These are phyloP conservation scores for Empidonax alnorum DNA, from an alignment of 2,113 vertebrate genomes.

Conservation along the genomic window DNA sequence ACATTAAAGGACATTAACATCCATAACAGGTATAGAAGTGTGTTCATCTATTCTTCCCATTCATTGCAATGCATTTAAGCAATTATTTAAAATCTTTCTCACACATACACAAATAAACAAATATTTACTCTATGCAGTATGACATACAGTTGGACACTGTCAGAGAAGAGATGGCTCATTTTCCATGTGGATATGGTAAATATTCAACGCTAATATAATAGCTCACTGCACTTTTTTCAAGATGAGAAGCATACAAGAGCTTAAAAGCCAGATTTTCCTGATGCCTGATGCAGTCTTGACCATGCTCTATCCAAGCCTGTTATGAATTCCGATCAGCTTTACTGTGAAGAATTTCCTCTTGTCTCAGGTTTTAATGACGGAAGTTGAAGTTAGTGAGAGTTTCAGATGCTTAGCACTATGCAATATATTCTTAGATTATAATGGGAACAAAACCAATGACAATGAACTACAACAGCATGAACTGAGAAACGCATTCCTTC, in stretches of 20 bases:
- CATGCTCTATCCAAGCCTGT: neutral
- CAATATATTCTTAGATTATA: neutral
- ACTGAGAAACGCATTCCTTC: neutral
- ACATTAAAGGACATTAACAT: neutral
- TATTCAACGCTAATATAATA: neutral
- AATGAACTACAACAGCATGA: neutral
- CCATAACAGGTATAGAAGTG: neutral
- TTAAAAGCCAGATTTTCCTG: neutral
- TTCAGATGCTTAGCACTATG: neutral
- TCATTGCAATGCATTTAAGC: neutral
- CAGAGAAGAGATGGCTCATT: neutral
- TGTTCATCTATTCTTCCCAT: neutral
- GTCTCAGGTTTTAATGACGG: neutral
- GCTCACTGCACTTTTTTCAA: neutral
- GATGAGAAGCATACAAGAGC: neutral
- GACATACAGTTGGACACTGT: neutral
- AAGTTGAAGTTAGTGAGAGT: neutral
- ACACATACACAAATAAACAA: neutral
- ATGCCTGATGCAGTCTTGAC: neutral
- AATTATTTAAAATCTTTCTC: neutral
- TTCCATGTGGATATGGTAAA: neutral
- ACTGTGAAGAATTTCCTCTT: neutral
- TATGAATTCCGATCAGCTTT: neutral
- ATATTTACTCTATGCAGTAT: neutral
- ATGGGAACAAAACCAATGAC: neutral